Evolutionary conservation across 2,888 invertebrate genomes (phyloP).

Genomic region (Tachina lurida): DNA sequence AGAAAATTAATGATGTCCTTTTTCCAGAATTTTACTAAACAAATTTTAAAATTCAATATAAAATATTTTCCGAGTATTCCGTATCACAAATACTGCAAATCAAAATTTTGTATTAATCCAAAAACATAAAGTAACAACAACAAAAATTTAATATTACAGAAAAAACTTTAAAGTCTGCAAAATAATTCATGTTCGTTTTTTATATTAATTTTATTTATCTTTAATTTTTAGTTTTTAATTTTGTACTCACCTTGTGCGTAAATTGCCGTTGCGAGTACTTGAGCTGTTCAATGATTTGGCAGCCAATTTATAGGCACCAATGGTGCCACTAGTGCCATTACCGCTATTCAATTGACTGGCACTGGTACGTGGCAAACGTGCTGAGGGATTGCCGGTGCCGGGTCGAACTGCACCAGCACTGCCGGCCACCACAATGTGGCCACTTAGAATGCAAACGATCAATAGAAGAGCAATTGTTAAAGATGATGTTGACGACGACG

Average conservation of each 20-base stretch:
- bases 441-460: conserved; percentile 74
- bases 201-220: background rate
- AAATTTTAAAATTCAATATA: too few relatives aligned
- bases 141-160: background rate
- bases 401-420: conserved; percentile 78
- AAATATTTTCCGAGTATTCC: too few relatives aligned
- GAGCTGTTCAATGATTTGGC: conserved; percentile 80
- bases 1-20: too few relatives aligned
- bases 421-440: conserved; percentile 70
- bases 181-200: background rate
- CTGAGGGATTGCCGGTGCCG: conserved; percentile 82
- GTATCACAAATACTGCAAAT: background rate
- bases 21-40: too few relatives aligned
- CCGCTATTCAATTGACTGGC: conserved; percentile 84
- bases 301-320: conserved; percentile 79
- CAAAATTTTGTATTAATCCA: background rate
- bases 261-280: conserved; percentile 81
- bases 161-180: too few relatives aligned
- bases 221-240: background rate
- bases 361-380: conserved; percentile 85
- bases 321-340: conserved; percentile 70
- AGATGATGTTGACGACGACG: conserved; percentile 61
- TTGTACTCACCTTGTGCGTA: conserved; percentile 82
- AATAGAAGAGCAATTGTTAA: conserved; percentile 74
- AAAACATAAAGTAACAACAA: background rate